These are phyloP conservation scores for Coelopa pilipes DNA, from an alignment of 2,888 invertebrate genomes.

Conservation along the genomic window DNA sequence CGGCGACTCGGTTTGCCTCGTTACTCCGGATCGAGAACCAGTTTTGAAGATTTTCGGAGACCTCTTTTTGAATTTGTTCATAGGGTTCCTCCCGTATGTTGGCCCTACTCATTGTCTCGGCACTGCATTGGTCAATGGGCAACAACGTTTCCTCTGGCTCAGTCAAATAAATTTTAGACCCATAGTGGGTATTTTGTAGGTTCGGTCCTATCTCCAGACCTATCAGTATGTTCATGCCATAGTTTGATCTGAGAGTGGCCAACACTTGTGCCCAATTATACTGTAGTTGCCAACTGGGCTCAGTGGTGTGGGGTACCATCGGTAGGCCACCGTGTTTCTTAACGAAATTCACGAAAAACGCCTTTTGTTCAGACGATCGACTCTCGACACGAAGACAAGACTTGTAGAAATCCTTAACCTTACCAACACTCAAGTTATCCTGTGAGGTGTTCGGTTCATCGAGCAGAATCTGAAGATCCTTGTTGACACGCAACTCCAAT, in stretches of 20 bases:
- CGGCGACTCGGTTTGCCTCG: conserved; percentile 53
- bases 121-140: conserved; percentile 54
- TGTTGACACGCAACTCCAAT: conserved; percentile 47
- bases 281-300: conserved; percentile 53
- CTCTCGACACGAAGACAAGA: conserved; percentile 50
- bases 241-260: conserved; percentile 52
- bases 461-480: conserved; percentile 51
- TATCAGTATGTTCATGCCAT: conserved; percentile 59
- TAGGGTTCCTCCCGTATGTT: conserved; percentile 48
- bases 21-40: conserved; percentile 55
- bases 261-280: conserved; percentile 57
- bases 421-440: conserved; percentile 43
- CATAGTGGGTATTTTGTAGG: conserved; percentile 46
- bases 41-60: conserved; percentile 53
- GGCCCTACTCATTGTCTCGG: conserved; percentile 41
- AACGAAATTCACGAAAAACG: conserved; percentile 52
- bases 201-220: conserved; percentile 58
- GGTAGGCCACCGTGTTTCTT: conserved; percentile 55
- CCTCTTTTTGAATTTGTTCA: conserved; percentile 50
- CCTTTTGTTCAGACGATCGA: conserved; percentile 46
- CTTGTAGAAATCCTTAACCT: conserved; percentile 57
- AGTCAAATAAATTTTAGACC: conserved; percentile 54
- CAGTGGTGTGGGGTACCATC: conserved; percentile 43
- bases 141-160: conserved; percentile 57
- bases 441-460: conserved; percentile 42